A percentile compares a stretch with the other conserved stretches of the same genome.
These are phyloP conservation scores for Pollenia angustigena DNA, from an alignment of 2,888 invertebrate species.

Conservation along the genomic window DNA sequence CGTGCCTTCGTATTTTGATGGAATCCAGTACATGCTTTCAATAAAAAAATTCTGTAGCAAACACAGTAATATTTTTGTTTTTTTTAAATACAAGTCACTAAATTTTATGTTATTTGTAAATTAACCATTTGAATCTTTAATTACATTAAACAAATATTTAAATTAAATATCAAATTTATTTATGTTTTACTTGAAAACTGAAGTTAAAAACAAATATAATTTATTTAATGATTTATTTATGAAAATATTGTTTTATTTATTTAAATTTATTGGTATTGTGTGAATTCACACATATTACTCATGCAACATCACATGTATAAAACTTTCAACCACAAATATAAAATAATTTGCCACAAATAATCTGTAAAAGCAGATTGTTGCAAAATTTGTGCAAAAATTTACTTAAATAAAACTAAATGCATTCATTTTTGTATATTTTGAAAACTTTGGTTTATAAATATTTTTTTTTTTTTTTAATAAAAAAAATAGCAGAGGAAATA, in stretches of 20 bases:
- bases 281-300: too few relatives aligned
- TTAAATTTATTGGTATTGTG: background rate
- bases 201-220: background rate
- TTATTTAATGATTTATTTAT: background rate
- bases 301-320: background rate
- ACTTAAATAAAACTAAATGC: background rate
- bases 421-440: background rate
- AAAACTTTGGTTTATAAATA: background rate
- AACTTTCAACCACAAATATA: conserved; percentile 40
- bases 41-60: too few relatives aligned
- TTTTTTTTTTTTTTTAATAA: background rate
- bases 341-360: conserved; percentile 50
- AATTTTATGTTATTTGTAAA: conserved; percentile 14
- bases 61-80: background rate
- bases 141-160: conserved; percentile 16
- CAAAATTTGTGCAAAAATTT: background rate
- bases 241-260: conserved; percentile 1
- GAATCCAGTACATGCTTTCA: too few relatives aligned
- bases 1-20: too few relatives aligned
- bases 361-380: conserved; percentile 42
- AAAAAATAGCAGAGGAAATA: conserved; percentile 8
- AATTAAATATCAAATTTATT: too few relatives aligned
- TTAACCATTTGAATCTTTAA: conserved; percentile 36
- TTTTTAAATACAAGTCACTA: background rate
- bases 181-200: too few relatives aligned